These are phyloP conservation scores for Glyphotaelius pellucidus DNA, from an alignment of 2,888 invertebrate species.

Conservation along the genomic window DNA sequence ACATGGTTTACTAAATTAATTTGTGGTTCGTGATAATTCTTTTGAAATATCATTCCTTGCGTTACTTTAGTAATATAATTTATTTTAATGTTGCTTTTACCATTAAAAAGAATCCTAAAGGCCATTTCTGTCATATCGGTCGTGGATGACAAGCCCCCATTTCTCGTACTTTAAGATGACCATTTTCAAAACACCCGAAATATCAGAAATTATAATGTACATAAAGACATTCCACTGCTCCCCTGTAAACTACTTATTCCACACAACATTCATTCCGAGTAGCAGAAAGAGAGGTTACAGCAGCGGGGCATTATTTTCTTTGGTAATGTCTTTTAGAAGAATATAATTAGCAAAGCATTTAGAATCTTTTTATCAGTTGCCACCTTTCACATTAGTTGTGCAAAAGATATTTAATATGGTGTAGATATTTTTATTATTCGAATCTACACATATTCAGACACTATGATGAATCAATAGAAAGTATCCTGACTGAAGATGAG, in stretches of 20 bases:
- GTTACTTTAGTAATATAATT: neutral
- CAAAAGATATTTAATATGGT: neutral
- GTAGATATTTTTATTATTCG: too few species aligned
- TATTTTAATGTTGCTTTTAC: slow-evolving; percentile 73
- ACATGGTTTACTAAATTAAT: slow-evolving; percentile 69
- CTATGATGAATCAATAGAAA: neutral
- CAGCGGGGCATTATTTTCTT: neutral
- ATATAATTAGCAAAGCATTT: neutral
- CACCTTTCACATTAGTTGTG: too few species aligned
- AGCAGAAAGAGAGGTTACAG: neutral
- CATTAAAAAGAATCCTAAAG: slow-evolving; percentile 86
- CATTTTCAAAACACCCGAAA: slow-evolving; percentile 87
- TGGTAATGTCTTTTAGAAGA: too few species aligned
- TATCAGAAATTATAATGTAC: slow-evolving; percentile 70
- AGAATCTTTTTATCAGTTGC: neutral
- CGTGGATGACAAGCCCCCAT: slow-evolving; percentile 86
- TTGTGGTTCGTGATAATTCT: slow-evolving; percentile 69
- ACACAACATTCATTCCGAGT: neutral
- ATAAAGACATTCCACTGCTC: slow-evolving; percentile 87
- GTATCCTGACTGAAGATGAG: neutral
- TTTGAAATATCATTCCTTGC: neutral
- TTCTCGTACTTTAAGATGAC: slow-evolving; percentile 84
- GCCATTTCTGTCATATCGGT: slow-evolving; percentile 88
- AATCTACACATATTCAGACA: neutral
- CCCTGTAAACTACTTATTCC: slow-evolving; percentile 72